Evolutionary conservation across 2,113 vertebrate species (phyloP), one percentile per base, ranked within the genome.

Genomic region (Vireo altiloquus): DNA sequence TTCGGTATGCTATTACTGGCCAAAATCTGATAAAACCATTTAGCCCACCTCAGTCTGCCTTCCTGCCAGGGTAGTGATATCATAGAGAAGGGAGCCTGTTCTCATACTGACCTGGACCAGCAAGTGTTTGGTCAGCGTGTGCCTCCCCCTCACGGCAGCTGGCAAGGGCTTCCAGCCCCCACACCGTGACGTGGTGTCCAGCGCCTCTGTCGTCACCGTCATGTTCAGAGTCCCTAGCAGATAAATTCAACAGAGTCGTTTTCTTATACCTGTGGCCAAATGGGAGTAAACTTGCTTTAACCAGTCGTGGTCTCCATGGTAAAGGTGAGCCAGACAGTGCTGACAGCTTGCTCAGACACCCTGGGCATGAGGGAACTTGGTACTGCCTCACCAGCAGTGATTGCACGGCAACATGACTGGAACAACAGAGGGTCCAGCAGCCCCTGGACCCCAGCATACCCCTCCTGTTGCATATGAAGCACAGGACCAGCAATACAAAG

Each of bases 91-190:
- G 0, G 2, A 86, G 39, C 15, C 20, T 47, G 9, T 52, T 66
- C 27, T 91, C 7, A 0, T 56, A 92, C 97, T 97, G 72, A 98
- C 97, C 96, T 71, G 97, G 60, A 98, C 97, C 31, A 97, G 71
- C 80, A 98, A 81, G 13, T 21, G 56, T 82, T 95, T 98, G 78
- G 96, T 79, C 68, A 98, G 35, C 1, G 7, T 82, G 40, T 97
- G 96, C 11, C 87, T 96, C 61, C 15, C 17, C 35, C 71, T 96
- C 49, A 79, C 12, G 4, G 49, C 18, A 49, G 97, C 87, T 77
- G 96, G 81, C 82, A 97, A 83, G 10, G 75, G 61, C 16, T 83
- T 97, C 42, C 68, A 75, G 54, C 61, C 80, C 31, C 92, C 77
- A 71, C 98, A 98, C 18, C 66, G 27, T 37, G 93, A 37, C 0